Evolutionary conservation across 1,140 invertebrate species (phyloP), one percentile per base, ranked within the genome.

Genomic region (Camponotus pennsylvanicus): DNA sequence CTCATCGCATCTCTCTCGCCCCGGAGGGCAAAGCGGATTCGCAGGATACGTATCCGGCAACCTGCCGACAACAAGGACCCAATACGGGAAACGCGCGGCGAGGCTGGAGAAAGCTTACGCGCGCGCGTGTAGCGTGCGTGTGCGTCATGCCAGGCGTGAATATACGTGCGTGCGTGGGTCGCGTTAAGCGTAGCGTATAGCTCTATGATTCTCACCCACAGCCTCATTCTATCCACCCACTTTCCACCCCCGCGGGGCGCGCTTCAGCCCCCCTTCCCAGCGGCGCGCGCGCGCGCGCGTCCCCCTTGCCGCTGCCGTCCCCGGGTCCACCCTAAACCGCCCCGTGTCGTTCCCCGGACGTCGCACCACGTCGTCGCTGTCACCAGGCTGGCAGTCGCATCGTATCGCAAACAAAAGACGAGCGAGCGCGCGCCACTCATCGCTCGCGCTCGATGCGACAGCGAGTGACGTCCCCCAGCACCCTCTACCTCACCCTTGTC

Each of bases 331-430:
- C 87, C 85, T 86, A 77, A 84, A 77, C 77, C 85, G 45, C 49
- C 85, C 85, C 77, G 76, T 76, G 64, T 83, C 82, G 71, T 69
- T 86, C 45, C 63, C 83, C 34, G 52, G 57, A 61, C 77, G 67
- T 59, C 77, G 77, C 87, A 86, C 79, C 90, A 82, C 89, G 85
- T 91, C 86, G 61, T 75, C 82, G 86, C 71, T 89, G 86, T 90
- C 91, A 87, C 85, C 90, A 89, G 87, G 88, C 91, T 93, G 93
- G 88, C 93, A 93, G 92, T 93, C 92, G 91, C 92, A 93, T 94
- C 90, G 92, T 89, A 93, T 93, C 91, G 92, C 93, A 94, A 94
- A 94, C 94, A 94, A 94, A 94, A 94, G 94, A 94, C 93, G 93
- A 93, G 93, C 93, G 90, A 93, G 92, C 92, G 93, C 93, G 93